phyloP scores from a whole-genome alignment of 2,888 invertebrate genomes.

The Mayetiola destructor region DNA sequence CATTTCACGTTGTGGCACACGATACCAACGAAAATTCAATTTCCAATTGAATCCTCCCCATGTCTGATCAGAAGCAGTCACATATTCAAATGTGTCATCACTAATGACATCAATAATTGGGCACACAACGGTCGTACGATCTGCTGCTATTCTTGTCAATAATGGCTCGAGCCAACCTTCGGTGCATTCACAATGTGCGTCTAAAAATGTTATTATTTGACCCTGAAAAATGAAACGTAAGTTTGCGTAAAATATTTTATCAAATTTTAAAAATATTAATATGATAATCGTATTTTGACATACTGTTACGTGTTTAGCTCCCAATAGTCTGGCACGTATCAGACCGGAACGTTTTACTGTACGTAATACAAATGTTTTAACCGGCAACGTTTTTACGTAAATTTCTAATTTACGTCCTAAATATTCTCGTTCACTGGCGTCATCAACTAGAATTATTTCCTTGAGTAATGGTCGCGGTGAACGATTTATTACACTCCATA shows the following conservation, averaged over 20 bases:
- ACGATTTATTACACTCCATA: conserved; percentile 92
- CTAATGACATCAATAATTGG: conserved; percentile 98
- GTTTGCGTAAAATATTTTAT: background rate
- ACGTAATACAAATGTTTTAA: conserved; percentile 73
- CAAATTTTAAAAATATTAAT: conserved; percentile 6
- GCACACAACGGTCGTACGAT: conserved; percentile 87
- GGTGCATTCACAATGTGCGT: conserved; percentile 43
- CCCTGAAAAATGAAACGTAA: conserved; percentile 24
- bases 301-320: conserved; percentile 83
- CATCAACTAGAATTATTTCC: conserved; percentile 95
- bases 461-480: conserved; percentile 76
- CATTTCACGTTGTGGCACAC: conserved; percentile 95
- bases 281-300: conserved; percentile 40
- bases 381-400: conserved; percentile 72
- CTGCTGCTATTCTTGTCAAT: conserved; percentile 76
- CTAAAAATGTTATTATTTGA: conserved; percentile 36
- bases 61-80: conserved; percentile 96
- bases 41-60: conserved; percentile 99
- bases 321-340: conserved; percentile 85
- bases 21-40: conserved; percentile 97
- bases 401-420: conserved; percentile 77
- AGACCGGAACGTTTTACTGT: conserved; percentile 88
- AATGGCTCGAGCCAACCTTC: conserved; percentile 98
- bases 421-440: conserved; percentile 90
- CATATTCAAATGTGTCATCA: conserved; percentile 97